Base-by-base conservation (phyloP, 2,797 vertebrate species). In the Cuculus canorus region DNA sequence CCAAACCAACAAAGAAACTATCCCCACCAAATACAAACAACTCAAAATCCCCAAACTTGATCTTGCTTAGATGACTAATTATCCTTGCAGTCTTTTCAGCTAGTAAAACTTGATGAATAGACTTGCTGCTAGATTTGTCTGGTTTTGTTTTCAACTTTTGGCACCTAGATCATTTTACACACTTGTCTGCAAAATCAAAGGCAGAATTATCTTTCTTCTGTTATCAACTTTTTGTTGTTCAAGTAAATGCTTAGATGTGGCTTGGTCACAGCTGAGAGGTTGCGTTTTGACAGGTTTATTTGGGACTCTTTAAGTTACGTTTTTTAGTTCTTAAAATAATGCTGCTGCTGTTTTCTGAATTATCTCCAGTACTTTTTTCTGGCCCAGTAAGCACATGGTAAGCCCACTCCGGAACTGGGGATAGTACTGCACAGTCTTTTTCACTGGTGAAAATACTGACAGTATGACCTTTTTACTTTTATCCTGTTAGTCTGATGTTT, bases 241-340 rank as follows among this genome's bases (percentile, higher is more conserved):
- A 43, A 2, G 2, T 65, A 65, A 86, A 65, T 64, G 19, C 28
- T 69, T 52, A 72, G 33, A 3, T 57, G 22, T 56, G 50, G 22
- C 50, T 83, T 27, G 7, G 39, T 86, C 21, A 6, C 66, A 86
- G 27, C 41, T 57, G 22, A 84, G 41, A 73, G 52, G 12, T 21
- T 83, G 35, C 45, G 32, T 95, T 93, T 92, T 89, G n/a, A 54
- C 27, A 59, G 11, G 39, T 54, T 73, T 59, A 35, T 69, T 75
- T 81, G 54, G 18, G 70, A 53, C 32, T 79, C 25, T n/a, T n/a
- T 39, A 43, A 35, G 2, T 48, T 84, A 70, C 9, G 18, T 27
- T 90, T 88, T 86, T 80, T 48, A 45, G 17, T 70, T n/a, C 32
- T 82, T 59, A 86, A 66, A 79, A 80, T 77, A 69, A 56, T 11